Percentiles rank a stretch among this genome's conserved stretches.
phyloP scores from a whole-genome alignment of 2,113 vertebrate genomes.

The Tetraodon nigroviridis region DNA sequence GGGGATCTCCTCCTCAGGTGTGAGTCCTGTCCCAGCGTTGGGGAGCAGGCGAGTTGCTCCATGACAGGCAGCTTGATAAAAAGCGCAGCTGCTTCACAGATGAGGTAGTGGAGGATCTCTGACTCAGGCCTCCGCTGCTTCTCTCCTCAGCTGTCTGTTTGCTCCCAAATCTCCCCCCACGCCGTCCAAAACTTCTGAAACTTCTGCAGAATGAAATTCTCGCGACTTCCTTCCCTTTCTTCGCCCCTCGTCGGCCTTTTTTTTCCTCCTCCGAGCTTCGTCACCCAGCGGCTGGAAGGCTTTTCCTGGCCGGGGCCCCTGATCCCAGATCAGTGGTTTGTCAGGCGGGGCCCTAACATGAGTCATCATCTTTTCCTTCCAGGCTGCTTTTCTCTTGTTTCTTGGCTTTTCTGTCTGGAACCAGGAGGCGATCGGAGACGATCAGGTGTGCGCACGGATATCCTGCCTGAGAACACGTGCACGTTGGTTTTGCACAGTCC shows the following conservation, averaged over 20 bases:
- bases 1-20: too few relatives aligned
- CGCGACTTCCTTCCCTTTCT: too few relatives aligned
- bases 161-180: background rate
- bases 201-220: background rate
- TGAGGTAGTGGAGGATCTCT: background rate
- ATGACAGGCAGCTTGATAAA: background rate
- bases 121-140: too few relatives aligned
- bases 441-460: background rate
- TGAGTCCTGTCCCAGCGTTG: background rate
- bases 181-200: too few relatives aligned
- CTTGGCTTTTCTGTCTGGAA: background rate
- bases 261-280: too few relatives aligned
- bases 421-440: too few relatives aligned
- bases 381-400: constrained; percentile 11
- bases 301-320: constrained; percentile 20
- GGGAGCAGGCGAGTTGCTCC: too few relatives aligned
- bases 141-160: constrained; percentile 4
- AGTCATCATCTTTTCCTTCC: constrained; percentile 62
- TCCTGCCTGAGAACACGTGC: background rate
- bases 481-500: background rate
- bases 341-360: constrained; percentile 60
- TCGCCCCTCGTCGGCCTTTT: too few relatives aligned
- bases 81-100: background rate
- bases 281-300: too few relatives aligned
- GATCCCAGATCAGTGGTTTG: constrained; percentile 29